Evolutionary conservation across 35 echinoderm and acorn worm genomes (phyloP).

Genomic region (Heliocidaris tuberculata): DNA sequence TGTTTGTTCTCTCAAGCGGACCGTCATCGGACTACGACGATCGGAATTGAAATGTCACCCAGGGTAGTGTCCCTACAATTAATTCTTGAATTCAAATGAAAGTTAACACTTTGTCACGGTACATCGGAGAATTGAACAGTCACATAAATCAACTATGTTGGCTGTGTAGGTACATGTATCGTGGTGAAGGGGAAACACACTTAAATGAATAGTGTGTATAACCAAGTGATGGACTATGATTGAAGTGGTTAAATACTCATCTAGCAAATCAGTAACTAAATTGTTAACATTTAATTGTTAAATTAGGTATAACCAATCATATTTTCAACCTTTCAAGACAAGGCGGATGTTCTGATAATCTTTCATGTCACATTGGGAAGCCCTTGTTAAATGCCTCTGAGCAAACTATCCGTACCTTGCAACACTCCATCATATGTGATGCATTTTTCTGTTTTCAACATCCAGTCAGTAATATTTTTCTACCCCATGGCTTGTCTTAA

Average conservation of each 20-base stretch:
- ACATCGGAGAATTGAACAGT: not conserved
- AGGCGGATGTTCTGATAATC: no score
- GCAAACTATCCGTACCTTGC: no score
- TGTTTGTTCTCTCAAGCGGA: not conserved
- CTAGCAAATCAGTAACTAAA: not conserved
- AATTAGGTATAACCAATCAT: no score
- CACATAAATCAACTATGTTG: not conserved
- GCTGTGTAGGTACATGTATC: not conserved
- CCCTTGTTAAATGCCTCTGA: no score
- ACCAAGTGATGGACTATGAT: not conserved
- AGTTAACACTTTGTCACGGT: not conserved
- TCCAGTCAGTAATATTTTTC: no score
- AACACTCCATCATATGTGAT: no score
- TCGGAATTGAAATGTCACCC: not conserved
- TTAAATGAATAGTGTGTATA: not conserved
- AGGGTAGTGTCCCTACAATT: not conserved
- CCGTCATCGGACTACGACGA: not conserved
- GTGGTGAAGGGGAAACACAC: not conserved
- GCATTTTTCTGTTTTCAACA: no score
- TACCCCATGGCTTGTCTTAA: no score
- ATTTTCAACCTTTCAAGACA: no score
- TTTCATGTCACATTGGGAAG: no score
- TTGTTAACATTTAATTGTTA: not conserved
- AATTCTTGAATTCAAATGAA: constrained; percentile 14
- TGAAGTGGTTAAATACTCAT: not conserved